Percentiles rank a stretch among this genome's conserved stretches.
Evolutionary conservation across 2,113 vertebrate species (phyloP).

Genomic region (Pao palembangensis): DNA sequence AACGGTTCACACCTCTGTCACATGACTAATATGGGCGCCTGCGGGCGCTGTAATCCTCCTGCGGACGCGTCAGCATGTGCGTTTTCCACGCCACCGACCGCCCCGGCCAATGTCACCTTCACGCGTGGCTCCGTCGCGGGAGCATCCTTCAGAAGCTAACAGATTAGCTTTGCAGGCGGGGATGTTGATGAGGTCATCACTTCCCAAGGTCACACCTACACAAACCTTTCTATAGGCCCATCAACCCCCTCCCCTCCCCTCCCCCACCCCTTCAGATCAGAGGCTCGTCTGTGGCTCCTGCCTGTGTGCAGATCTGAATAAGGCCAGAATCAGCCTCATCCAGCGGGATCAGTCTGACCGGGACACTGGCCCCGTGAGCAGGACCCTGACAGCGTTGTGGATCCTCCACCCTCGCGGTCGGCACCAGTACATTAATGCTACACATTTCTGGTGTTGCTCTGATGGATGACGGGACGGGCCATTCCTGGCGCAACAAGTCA

Average conservation of each 20-base stretch:
- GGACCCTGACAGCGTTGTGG: too few species aligned
- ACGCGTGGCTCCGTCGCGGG: conserved; percentile 61
- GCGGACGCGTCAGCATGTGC: conserved; percentile 17
- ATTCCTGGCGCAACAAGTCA: too few species aligned
- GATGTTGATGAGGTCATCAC: conserved; percentile 74
- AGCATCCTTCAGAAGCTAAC: conserved; percentile 73
- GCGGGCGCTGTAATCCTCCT: conserved; percentile 20
- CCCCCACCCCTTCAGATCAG: conserved; percentile 38
- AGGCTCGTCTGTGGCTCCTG: background rate
- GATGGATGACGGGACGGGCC: background rate
- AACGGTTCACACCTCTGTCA: background rate
- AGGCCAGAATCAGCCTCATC: conserved; percentile 46
- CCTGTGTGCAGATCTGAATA: conserved; percentile 33
- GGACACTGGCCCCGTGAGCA: conserved; percentile 5
- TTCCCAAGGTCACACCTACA: conserved; percentile 71
- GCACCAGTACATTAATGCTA: too few species aligned
- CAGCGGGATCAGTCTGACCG: conserved; percentile 33
- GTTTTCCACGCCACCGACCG: conserved; percentile 32
- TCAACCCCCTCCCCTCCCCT: conserved; percentile 17
- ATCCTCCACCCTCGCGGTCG: background rate
- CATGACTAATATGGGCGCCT: background rate
- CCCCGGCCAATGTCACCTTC: conserved; percentile 69
- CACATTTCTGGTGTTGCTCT: too few species aligned
- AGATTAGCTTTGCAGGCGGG: conserved; percentile 71
- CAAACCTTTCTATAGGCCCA: conserved; percentile 43